These are phyloP conservation scores for Tylochromis polylepis DNA, from an alignment of 2,113 vertebrate species.

Conservation along the genomic window DNA sequence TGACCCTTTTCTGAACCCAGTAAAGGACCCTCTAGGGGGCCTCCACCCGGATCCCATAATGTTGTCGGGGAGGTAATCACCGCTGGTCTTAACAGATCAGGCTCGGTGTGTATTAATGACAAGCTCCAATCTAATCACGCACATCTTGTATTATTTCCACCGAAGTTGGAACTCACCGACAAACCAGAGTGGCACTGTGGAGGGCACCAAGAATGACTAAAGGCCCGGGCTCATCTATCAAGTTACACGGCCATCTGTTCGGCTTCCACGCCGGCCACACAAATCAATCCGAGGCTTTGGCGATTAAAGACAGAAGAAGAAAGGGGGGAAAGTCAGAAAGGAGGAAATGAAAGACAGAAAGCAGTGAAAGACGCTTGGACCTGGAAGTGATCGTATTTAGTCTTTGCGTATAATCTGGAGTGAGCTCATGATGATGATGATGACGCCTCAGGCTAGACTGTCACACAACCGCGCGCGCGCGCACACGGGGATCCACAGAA, in stretches of 20 bases:
- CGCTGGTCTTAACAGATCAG: neutral
- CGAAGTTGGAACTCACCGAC: neutral
- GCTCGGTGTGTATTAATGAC: neutral
- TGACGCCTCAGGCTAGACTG: neutral
- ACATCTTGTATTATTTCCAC: conserved; percentile 20
- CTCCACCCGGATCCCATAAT: neutral
- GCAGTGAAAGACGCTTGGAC: neutral
- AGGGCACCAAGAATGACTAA: conserved; percentile 33
- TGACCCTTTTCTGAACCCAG: neutral
- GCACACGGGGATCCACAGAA: neutral
- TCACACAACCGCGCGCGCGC: neutral
- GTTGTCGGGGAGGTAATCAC: neutral
- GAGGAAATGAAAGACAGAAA: neutral
- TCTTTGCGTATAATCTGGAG: neutral
- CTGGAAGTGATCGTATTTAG: neutral
- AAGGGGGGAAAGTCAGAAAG: neutral
- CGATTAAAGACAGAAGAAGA: neutral
- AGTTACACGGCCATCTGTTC: conserved; percentile 63
- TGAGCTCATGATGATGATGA: neutral
- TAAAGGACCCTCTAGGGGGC: neutral
- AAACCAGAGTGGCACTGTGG: conserved; percentile 14
- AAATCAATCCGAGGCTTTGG: conserved; percentile 53
- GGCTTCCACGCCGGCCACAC: conserved; percentile 39
- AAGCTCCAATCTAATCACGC: neutral
- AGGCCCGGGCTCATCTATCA: conserved; percentile 61